Base-by-base conservation (phyloP, 23 tunicate species). In the Styela plicata region DNA sequence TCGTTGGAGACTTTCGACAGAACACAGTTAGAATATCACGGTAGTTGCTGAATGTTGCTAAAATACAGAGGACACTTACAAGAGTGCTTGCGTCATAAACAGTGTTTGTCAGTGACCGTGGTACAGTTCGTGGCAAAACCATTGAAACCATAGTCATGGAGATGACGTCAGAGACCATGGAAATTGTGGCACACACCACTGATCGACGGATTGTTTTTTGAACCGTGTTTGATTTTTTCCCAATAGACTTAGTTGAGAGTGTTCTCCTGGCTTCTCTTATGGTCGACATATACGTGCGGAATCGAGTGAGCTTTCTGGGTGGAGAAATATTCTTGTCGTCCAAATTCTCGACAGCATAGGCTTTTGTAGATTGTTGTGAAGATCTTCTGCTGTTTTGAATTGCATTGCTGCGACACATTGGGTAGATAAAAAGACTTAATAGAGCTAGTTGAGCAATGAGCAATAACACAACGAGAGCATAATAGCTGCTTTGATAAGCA, bases 351-450 rank as follows among this genome's bases (percentile, higher is more conserved):
- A 44, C 13, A 5, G 13, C 57, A 13, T 44, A 44, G 10, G 57
- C 10, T 5, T 44, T 44, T 44, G 57, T 44, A 5, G 57, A 44
- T 5, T 44, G 65, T 44, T 57, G 52, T 10, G 80, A 76, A 2
- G 65, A 32, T 19, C 57, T 7, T 67, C 64, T 36, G 81, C 53
- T 36, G 79, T 52, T 83, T 57, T 21, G 44, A 24, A 36, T 86
- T 30, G 52, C 85, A 34, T 64, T 74, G 87, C 80, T 73, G 37
- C 80, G 86, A 23, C 19, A 7, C 70, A 87, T 70, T 23, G 94
- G 94, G 68, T 89, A 89, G 31, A 89, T 73, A 52, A 89, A 89
- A 24, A 89, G 63, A 22, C 80, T 80, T 36, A 89, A 25, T 22
- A 89, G 69, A 0, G 87, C 44, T 20, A 70, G 66, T 73, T 89